These are phyloP conservation scores for Eubucco bourcierii DNA, from an alignment of 2,113 vertebrate genomes.

Conservation along the genomic window DNA sequence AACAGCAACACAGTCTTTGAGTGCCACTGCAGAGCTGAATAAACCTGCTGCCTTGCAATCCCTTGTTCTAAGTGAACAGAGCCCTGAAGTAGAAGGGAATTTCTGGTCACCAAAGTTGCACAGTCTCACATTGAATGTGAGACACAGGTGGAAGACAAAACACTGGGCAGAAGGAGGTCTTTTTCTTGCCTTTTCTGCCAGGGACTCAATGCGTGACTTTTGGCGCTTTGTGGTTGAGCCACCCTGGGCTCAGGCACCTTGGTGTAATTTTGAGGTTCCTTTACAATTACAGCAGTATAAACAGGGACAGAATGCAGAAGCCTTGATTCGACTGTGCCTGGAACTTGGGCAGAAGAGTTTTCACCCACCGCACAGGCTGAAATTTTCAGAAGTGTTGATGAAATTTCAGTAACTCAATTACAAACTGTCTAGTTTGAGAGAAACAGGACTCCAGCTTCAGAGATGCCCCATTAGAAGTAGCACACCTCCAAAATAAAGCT, in stretches of 20 bases:
- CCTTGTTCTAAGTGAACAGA: background rate
- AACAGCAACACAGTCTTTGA: background rate
- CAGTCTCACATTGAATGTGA: rapidly evolving
- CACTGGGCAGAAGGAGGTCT: background rate
- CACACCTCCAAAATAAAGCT: background rate
- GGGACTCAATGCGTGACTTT: background rate
- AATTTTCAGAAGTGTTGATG: background rate
- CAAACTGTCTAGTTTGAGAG: background rate
- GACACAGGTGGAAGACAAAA: background rate
- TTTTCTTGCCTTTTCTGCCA: background rate
- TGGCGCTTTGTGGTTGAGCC: background rate
- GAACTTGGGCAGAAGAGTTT: background rate
- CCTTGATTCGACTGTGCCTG: background rate
- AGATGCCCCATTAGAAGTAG: background rate
- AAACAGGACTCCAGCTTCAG: background rate
- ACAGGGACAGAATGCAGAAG: background rate
- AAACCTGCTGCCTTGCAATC: background rate
- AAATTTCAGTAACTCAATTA: background rate
- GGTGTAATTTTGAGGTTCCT: background rate
- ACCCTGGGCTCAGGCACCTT: background rate
- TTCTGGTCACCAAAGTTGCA: background rate
- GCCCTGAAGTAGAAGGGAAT: background rate
- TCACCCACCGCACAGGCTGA: background rate
- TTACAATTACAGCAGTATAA: background rate
- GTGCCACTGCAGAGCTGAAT: background rate